Conservation (phyloP, 2,888 invertebrate species). For the Drosophila cognata region DNA sequence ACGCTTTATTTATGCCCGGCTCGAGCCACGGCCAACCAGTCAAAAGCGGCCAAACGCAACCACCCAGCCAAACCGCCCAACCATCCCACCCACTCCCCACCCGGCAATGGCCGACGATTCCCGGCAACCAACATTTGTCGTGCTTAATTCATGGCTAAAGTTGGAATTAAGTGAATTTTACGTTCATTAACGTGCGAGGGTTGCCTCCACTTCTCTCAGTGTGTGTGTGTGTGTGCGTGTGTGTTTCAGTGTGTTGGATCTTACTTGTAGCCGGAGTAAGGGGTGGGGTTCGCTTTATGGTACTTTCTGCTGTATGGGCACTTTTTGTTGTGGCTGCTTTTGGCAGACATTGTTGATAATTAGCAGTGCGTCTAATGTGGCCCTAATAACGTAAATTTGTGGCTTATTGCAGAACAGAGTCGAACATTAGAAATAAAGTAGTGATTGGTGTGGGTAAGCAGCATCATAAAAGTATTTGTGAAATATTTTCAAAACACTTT, state of each 20-base stretch:
- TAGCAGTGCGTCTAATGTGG: slow-evolving; percentile 74
- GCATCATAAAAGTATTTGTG: slow-evolving; percentile 10
- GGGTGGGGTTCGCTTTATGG: slow-evolving; percentile 9
- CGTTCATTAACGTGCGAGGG: slow-evolving; percentile 83
- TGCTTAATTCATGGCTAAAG: slow-evolving; percentile 83
- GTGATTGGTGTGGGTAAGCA: background rate
- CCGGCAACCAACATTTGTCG: slow-evolving; percentile 67
- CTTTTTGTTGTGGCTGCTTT: slow-evolving; percentile 47
- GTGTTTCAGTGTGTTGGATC: slow-evolving; percentile 4
- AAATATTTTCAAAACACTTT: background rate
- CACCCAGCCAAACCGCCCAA: background rate
- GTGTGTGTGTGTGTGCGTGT: background rate
- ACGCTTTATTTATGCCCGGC: slow-evolving; percentile 69
- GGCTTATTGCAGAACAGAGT: slow-evolving; percentile 49
- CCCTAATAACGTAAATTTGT: slow-evolving; percentile 76
- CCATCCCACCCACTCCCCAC: slow-evolving; percentile 1
- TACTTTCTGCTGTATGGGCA: slow-evolving; percentile 49
- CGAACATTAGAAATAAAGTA: slow-evolving; percentile 11
- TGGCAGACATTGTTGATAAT: slow-evolving; percentile 73
- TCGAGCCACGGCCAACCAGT: slow-evolving; percentile 16
- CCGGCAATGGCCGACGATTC: slow-evolving; percentile 37
- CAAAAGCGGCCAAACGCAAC: slow-evolving; percentile 12
- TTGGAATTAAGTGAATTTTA: slow-evolving; percentile 84
- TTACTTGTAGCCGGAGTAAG: background rate
- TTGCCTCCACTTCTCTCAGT: slow-evolving; percentile 32